phyloP scores from a whole-genome alignment of 2,888 invertebrate species.

The Melanophora roralis region DNA sequence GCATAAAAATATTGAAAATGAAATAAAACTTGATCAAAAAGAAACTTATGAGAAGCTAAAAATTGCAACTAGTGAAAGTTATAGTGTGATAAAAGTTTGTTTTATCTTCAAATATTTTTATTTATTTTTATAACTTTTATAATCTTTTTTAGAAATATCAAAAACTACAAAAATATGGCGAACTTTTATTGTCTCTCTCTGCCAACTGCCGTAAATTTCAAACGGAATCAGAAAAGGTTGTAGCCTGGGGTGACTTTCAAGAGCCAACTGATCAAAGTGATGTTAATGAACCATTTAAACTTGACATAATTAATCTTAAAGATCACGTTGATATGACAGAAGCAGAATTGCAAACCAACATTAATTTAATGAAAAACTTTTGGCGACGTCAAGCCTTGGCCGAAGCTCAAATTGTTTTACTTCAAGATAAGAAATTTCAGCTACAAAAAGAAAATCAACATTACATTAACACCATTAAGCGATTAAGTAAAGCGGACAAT shows the following conservation, averaged over 20 bases:
- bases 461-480: slow-evolving; percentile 71
- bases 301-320: slow-evolving; percentile 67
- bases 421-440: slow-evolving; percentile 68
- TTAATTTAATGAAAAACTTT: slow-evolving; percentile 68
- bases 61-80: slow-evolving; percentile 69
- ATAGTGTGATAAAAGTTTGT: slow-evolving; percentile 68
- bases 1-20: slow-evolving; percentile 68
- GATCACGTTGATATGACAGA: slow-evolving; percentile 70
- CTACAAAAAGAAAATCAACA: slow-evolving; percentile 71
- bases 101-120: neutral
- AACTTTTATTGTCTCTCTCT: slow-evolving; percentile 69
- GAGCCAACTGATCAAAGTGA: slow-evolving; percentile 38
- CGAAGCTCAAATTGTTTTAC: slow-evolving; percentile 68
- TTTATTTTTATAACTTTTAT: neutral
- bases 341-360: slow-evolving; percentile 67
- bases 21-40: slow-evolving; percentile 65
- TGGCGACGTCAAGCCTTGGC: slow-evolving; percentile 73
- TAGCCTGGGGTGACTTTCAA: slow-evolving; percentile 66
- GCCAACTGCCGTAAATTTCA: slow-evolving; percentile 73
- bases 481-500: slow-evolving; percentile 69
- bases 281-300: slow-evolving; percentile 55
- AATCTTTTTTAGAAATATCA: slow-evolving; percentile 64
- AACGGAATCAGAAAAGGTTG: slow-evolving; percentile 74
- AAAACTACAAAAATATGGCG: slow-evolving; percentile 70
- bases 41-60: slow-evolving; percentile 70